A percentile compares a stretch with the other conserved stretches of the same genome.
phyloP scores from a whole-genome alignment of 2,888 invertebrate species.

The Frankliniella intonsa region DNA sequence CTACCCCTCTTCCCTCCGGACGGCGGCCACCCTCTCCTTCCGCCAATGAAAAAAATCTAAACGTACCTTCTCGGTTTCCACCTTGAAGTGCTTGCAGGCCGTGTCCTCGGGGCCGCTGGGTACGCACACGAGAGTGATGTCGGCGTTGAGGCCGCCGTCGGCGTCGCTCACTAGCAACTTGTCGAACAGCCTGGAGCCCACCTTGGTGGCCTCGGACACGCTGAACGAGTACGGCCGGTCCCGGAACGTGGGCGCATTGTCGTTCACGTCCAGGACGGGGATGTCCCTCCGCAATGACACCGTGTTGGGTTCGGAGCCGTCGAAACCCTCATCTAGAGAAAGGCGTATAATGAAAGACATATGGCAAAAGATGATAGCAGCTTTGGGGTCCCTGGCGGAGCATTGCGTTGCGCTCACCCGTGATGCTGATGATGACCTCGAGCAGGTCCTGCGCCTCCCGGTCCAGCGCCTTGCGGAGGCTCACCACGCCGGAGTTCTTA shows the following conservation, averaged over 20 bases:
- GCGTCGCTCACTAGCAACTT: slow-evolving; percentile 65
- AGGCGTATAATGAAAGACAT: neutral
- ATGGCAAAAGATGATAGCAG: neutral
- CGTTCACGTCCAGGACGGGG: slow-evolving; percentile 72
- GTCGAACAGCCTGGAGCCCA: slow-evolving; percentile 60
- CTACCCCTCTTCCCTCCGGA: too few species aligned
- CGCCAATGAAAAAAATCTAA: neutral
- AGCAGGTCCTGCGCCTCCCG: slow-evolving; percentile 64
- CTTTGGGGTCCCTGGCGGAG: neutral
- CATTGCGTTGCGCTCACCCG: slow-evolving; percentile 53
- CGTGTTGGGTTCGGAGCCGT: slow-evolving; percentile 69
- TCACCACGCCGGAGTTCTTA: slow-evolving; percentile 67
- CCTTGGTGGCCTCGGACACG: slow-evolving; percentile 62
- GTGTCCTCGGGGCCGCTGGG: slow-evolving; percentile 56
- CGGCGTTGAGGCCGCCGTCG: slow-evolving; percentile 69
- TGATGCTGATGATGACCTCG: slow-evolving; percentile 77
- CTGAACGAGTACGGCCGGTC: slow-evolving; percentile 68
- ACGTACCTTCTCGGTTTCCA: slow-evolving; percentile 59
- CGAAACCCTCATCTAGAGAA: slow-evolving; percentile 60
- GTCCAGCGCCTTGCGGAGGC: slow-evolving; percentile 64
- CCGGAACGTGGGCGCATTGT: slow-evolving; percentile 70
- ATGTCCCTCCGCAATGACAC: slow-evolving; percentile 72
- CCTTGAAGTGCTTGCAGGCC: slow-evolving; percentile 64
- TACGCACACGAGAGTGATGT: slow-evolving; percentile 61
- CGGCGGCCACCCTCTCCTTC: too few species aligned